Evolutionary conservation across 1,140 invertebrate species (phyloP).

Genomic region (Microplitis mediator): DNA sequence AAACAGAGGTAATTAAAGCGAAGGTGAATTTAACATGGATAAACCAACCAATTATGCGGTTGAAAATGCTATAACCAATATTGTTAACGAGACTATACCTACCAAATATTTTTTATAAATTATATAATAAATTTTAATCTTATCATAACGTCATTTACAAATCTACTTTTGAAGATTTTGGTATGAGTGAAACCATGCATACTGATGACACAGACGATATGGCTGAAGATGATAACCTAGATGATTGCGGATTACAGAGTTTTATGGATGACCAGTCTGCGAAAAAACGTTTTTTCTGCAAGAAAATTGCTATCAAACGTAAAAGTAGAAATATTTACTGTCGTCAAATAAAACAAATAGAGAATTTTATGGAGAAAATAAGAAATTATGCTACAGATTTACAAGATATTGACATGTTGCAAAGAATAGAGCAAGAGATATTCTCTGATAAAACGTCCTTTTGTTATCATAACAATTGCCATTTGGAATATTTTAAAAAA

Average conservation of each 20-base stretch:
- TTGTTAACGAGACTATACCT: too few species aligned
- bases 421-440: background rate
- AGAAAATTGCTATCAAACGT: conserved; percentile 12
- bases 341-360: conserved; percentile 19
- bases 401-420: conserved; percentile 8
- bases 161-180: background rate
- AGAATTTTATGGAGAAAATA: conserved; percentile 1
- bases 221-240: too few species aligned
- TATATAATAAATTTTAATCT: too few species aligned
- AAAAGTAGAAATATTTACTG: conserved; percentile 17
- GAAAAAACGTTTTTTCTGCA: conserved; percentile 9
- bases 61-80: too few species aligned
- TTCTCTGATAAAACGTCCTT: background rate
- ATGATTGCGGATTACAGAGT: background rate
- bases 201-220: too few species aligned
- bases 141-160: background rate
- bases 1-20: too few species aligned
- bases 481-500: conserved; percentile 14
- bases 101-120: too few species aligned
- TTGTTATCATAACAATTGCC: conserved; percentile 11
- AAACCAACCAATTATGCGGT: too few species aligned
- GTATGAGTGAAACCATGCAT: too few species aligned
- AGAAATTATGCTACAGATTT: conserved; percentile 13
- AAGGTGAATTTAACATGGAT: too few species aligned
- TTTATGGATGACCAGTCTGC: background rate